These are phyloP conservation scores for Leptodactylus fuscus DNA, from an alignment of 2,113 vertebrate genomes.

Conservation along the genomic window DNA sequence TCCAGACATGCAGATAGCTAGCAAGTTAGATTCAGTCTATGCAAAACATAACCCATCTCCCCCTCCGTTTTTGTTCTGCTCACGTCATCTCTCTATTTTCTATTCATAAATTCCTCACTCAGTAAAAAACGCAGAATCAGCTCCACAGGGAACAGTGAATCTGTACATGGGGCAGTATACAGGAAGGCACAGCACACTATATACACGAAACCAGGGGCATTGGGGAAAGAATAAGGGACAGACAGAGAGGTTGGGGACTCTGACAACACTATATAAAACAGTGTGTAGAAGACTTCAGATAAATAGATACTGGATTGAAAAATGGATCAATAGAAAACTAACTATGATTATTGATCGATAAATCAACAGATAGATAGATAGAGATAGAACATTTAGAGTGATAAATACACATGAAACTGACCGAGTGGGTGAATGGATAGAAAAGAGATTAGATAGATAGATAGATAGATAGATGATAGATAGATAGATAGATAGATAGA, in stretches of 20 bases:
- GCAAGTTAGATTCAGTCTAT: background rate
- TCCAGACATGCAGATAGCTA: background rate
- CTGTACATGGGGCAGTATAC: background rate
- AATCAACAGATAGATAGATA: constrained; percentile 12
- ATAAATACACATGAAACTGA: too few species aligned
- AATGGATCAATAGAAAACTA: background rate
- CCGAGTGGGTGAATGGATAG: background rate
- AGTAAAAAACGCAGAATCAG: constrained; percentile 40
- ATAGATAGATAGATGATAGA: constrained; percentile 12
- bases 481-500: background rate
- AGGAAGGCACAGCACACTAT: background rate
- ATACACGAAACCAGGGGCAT: background rate
- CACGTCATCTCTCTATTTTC: constrained; percentile 29
- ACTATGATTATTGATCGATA: background rate
- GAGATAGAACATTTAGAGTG: background rate
- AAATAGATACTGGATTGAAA: background rate
- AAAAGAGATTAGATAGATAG: background rate
- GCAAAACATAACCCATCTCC: background rate
- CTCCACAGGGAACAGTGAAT: constrained; percentile 20
- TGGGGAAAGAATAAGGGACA: background rate
- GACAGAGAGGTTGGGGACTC: constrained; percentile 7
- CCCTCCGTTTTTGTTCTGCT: constrained; percentile 5
- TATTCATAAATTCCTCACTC: constrained; percentile 47
- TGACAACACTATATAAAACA: too few species aligned
- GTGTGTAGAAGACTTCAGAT: constrained; percentile 1